phyloP scores from a whole-genome alignment of 2,797 vertebrate species.

The Capromys pilorides region DNA sequence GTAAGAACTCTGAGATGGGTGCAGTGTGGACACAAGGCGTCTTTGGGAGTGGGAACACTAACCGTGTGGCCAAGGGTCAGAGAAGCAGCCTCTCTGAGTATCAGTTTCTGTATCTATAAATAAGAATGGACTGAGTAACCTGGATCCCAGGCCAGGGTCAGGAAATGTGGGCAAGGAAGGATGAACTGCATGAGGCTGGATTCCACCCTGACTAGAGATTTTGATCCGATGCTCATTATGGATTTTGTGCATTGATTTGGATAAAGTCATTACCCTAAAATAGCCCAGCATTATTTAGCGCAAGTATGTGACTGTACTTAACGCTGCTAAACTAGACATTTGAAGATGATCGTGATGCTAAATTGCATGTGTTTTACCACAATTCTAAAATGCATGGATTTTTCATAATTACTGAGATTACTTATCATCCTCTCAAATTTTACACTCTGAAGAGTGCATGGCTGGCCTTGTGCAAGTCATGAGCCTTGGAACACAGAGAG shows the following conservation, averaged over 20 bases:
- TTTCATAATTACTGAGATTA: neutral
- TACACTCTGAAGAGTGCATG: neutral
- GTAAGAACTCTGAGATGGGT: neutral
- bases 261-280: neutral
- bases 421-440: neutral
- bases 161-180: neutral
- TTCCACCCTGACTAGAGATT: neutral
- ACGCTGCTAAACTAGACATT: neutral
- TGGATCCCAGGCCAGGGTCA: fast-evolving
- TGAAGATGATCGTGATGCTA: neutral
- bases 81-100: neutral
- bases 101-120: neutral
- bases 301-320: neutral
- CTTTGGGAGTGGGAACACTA: neutral
- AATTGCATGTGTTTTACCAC: neutral
- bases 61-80: no score
- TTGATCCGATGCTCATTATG: neutral
- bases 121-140: fast-evolving
- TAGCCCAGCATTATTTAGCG: neutral
- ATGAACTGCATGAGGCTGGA: neutral
- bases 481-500: neutral
- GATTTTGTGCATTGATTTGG: neutral
- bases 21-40: neutral
- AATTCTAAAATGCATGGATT: neutral
- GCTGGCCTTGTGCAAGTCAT: neutral